Base-by-base conservation (phyloP, 1,140 invertebrate genomes). In the Diachasmimorpha longicaudata region DNA sequence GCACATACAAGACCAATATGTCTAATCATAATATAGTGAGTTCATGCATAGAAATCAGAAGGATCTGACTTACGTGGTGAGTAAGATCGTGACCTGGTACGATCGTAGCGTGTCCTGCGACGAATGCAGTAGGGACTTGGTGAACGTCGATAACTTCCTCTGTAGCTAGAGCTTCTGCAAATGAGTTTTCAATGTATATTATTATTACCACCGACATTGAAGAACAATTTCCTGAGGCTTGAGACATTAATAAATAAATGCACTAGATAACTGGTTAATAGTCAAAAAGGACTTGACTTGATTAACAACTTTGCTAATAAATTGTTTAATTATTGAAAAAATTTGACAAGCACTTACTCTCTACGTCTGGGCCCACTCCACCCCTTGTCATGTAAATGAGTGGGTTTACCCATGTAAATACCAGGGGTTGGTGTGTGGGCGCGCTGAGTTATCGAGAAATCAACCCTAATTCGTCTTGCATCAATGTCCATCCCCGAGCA, bases 361-460 rank as follows among this genome's bases (percentile, higher is more conserved):
- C 88, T 86, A 44, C 88, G 85, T 70, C 88, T 83, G 13, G 86
- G 82, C 68, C 81, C 75, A 67, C 78, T 81, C 85, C 83, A 82
- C 76, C 84, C 82, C 78, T 85, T 80, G 4, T 85, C 85, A 23
- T 86, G 86, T 4, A 88, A 72, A 79, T 87, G 82, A 14, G 96
- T 97, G 0, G 96, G 95, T 89, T 96, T 96, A 52, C 98, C 98
- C 94, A 99, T 97, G 83, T 99, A 99, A 79, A 99, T 95, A 68
- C 98, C 98, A 42, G 98, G 98, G 14, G 98, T 99, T 9, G 98
- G 98, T 2, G 97, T 98, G 86, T 99, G 98, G 21, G 97, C 96
- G 75, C 97, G 91, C 87, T 98, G 94, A n/a, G 98, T 99, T 66
- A 99, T 98, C 0, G 97, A 99, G 90, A 93, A 99, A 88, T 99